These are phyloP conservation scores for Platalea minor DNA, from an alignment of 2,797 vertebrate genomes.

Conservation along the genomic window DNA sequence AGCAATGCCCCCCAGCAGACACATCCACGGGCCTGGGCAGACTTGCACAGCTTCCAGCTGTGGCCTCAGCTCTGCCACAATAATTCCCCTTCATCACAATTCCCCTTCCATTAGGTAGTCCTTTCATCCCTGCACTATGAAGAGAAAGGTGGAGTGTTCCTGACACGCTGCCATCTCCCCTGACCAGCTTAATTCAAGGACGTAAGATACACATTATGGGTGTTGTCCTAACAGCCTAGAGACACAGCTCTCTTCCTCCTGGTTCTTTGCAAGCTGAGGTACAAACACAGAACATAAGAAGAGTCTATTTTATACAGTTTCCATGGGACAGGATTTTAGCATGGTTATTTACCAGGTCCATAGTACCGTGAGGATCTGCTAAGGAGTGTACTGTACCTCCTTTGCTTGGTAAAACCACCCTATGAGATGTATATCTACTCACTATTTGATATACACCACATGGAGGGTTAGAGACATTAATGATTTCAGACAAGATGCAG, in stretches of 20 bases:
- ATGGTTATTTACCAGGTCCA: not conserved
- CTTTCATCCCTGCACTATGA: not conserved
- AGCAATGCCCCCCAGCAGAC: not conserved
- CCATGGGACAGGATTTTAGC: not conserved
- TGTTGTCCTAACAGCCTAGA: not conserved
- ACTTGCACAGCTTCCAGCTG: not conserved
- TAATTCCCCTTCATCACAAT: not conserved
- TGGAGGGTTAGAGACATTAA: not conserved
- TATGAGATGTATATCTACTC: not conserved
- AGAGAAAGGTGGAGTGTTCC: not conserved
- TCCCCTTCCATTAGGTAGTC: not conserved
- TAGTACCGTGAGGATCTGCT: not conserved
- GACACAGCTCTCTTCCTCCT: not conserved
- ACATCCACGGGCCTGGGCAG: accelerated
- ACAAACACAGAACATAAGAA: not conserved
- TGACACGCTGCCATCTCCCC: not conserved
- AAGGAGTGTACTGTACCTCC: not conserved
- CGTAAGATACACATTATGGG: not conserved
- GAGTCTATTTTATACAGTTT: not conserved
- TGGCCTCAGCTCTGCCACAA: not conserved
- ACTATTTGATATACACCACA: not conserved
- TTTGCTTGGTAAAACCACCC: not conserved
- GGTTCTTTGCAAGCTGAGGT: not conserved
- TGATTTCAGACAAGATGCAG: slow-evolving; percentile 39
- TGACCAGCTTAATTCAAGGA: not conserved